These are phyloP conservation scores for Drosophila yakuba DNA, from an alignment of 1,140 invertebrate species.

Conservation along the genomic window DNA sequence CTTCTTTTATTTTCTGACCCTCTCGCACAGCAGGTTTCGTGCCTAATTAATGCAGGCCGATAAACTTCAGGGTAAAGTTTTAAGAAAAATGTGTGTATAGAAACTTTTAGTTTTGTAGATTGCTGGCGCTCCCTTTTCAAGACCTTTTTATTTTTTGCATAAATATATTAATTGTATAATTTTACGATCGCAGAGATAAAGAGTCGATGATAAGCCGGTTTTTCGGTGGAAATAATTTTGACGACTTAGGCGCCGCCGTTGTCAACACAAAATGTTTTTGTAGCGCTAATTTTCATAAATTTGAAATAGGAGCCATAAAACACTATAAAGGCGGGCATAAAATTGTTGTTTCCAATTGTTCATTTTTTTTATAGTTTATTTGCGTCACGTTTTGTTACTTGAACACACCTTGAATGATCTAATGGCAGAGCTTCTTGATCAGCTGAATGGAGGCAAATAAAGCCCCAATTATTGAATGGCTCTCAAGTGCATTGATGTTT, in stretches of 20 bases:
- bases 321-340: conserved; percentile 37
- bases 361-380: conserved; percentile 14
- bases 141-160: conserved; percentile 62
- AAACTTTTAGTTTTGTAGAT: conserved; percentile 41
- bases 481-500: conserved; percentile 61
- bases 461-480: conserved; percentile 35
- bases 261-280: conserved; percentile 40
- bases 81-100: conserved; percentile 22
- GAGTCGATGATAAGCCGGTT: conserved; percentile 52
- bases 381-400: conserved; percentile 25
- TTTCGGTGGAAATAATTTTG: conserved; percentile 33
- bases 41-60: conserved; percentile 69
- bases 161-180: conserved; percentile 72
- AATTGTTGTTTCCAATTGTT: conserved; percentile 21
- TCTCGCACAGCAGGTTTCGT: conserved; percentile 64
- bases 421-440: conserved; percentile 52
- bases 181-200: conserved; percentile 59
- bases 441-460: conserved; percentile 36
- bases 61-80: conserved; percentile 36
- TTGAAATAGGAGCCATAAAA: conserved; percentile 53
- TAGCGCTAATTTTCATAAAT: conserved; percentile 46
- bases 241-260: conserved; percentile 41
- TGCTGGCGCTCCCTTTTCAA: conserved; percentile 63
- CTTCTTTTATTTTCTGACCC: conserved; percentile 13
- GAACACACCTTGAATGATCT: conserved; percentile 64